Conservation (phyloP, 2,888 invertebrate species). For the Heliconius charithonia region DNA sequence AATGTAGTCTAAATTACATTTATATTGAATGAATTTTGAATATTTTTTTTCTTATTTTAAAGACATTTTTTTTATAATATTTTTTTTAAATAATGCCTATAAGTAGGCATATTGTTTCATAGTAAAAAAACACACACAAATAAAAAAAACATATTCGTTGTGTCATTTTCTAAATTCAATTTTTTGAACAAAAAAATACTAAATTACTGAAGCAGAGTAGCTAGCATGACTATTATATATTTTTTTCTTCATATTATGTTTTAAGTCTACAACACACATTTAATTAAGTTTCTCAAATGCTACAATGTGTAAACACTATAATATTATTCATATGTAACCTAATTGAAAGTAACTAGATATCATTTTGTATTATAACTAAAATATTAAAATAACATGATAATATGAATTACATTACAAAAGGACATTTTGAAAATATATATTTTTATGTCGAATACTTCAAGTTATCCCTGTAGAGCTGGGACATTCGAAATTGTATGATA, state of each 20-base stretch:
- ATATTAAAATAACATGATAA: background rate
- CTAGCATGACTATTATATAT: background rate
- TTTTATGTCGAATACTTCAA: constrained; percentile 4
- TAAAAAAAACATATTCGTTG: background rate
- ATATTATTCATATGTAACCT: background rate
- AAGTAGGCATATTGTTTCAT: too few relatives aligned
- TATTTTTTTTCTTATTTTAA: background rate
- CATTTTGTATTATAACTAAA: background rate
- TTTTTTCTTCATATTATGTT: background rate
- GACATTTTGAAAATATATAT: background rate
- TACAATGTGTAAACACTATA: too few relatives aligned
- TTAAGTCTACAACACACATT: too few relatives aligned
- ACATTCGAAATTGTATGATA: constrained; percentile 47
- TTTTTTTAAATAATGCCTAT: too few relatives aligned
- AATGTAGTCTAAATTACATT: background rate
- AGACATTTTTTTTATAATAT: background rate
- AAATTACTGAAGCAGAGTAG: background rate
- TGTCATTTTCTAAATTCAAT: background rate
- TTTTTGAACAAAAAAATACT: background rate
- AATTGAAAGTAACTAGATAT: background rate
- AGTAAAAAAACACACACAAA: too few relatives aligned
- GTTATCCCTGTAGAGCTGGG: constrained; percentile 36
- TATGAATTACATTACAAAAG: background rate
- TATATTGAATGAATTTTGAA: background rate
- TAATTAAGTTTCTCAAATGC: too few relatives aligned